These are phyloP conservation scores for Drosophila pachea DNA, from an alignment of 1,140 invertebrate species.

Conservation along the genomic window DNA sequence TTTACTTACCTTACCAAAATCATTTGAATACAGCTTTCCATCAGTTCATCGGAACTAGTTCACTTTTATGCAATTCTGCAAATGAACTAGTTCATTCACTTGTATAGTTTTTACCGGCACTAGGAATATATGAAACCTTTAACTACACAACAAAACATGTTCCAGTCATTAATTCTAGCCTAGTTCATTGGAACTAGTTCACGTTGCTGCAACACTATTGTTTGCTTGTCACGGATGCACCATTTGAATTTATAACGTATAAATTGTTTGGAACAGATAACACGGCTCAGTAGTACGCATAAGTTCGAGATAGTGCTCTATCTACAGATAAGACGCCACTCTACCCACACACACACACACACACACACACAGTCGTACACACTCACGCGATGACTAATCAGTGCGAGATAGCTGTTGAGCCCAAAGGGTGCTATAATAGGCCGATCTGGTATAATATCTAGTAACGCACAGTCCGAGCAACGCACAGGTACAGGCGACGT, in stretches of 20 bases:
- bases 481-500: slow-evolving; percentile 20
- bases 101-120: no score
- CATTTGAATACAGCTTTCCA: no score
- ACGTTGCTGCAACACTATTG: background rate
- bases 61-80: no score
- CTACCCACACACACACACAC: background rate
- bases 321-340: slow-evolving; percentile 28
- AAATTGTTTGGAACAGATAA: slow-evolving; percentile 16
- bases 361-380: background rate
- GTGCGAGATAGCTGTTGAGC: no score
- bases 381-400: background rate
- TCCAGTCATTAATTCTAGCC: no score
- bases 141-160: no score
- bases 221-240: background rate
- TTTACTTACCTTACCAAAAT: no score
- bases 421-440: slow-evolving; percentile 28
- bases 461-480: slow-evolving; percentile 12
- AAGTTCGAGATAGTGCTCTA: slow-evolving; percentile 30
- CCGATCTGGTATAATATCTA: slow-evolving; percentile 40
- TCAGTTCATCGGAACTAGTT: no score
- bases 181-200: slow-evolving; percentile 12
- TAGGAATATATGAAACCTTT: no score
- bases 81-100: no score
- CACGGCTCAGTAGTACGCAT: slow-evolving; percentile 5
- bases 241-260: background rate